Percentiles rank a stretch among this genome's conserved stretches.
These are phyloP conservation scores for Tiliacea aurago DNA, from an alignment of 2,888 invertebrate species.

Conservation along the genomic window DNA sequence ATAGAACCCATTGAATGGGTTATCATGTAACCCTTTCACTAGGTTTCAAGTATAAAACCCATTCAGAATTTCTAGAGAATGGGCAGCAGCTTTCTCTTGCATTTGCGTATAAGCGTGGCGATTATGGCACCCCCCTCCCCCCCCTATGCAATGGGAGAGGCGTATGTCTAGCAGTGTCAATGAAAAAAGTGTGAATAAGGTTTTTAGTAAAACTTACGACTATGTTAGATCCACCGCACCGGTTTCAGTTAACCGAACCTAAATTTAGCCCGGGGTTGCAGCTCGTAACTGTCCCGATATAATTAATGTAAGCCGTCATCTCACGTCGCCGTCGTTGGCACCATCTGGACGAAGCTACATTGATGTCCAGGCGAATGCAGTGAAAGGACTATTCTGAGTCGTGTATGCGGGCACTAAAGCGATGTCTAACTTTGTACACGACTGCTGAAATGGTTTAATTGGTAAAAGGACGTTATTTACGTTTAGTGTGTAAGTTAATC, in stretches of 20 bases:
- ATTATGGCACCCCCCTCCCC: too few species aligned
- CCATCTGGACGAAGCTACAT: conserved; percentile 58
- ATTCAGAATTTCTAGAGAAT: too few species aligned
- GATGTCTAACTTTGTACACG: conserved; percentile 14
- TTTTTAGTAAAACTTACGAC: too few species aligned
- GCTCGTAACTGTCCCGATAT: conserved; percentile 54
- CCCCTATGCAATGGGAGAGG: too few species aligned
- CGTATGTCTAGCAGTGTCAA: too few species aligned
- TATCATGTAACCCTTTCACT: too few species aligned
- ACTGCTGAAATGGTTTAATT: not conserved
- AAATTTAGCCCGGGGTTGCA: conserved; percentile 48
- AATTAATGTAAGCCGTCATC: conserved; percentile 64
- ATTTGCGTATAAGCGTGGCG: too few species aligned
- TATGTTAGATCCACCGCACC: conserved; percentile 14
- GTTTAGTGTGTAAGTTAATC: not conserved
- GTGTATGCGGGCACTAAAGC: conserved; percentile 40
- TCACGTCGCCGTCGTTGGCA: conserved; percentile 52
- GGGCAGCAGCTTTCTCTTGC: too few species aligned
- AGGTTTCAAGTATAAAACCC: too few species aligned
- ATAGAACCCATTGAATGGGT: too few species aligned
- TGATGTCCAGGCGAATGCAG: conserved; percentile 59
- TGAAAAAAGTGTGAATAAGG: too few species aligned
- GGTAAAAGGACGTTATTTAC: not conserved
- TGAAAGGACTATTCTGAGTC: conserved; percentile 57
- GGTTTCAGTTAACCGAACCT: conserved; percentile 42